Conservation (phyloP, 2,797 vertebrate species). For the Anguilla megastoma region DNA sequence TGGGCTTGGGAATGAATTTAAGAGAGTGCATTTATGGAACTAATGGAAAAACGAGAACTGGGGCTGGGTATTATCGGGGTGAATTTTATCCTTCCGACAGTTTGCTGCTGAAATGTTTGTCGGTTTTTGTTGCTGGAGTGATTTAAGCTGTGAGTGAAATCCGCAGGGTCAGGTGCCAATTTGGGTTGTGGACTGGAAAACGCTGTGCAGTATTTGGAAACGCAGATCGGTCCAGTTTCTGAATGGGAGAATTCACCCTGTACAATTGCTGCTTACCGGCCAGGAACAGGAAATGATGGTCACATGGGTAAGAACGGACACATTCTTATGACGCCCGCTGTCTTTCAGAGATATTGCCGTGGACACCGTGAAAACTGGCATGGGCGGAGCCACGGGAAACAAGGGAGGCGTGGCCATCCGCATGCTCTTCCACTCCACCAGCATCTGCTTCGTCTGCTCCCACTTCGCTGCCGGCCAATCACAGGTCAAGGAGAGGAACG, state of each 20-base stretch:
- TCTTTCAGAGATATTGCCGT: constrained; percentile 89
- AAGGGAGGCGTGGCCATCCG: constrained; percentile 96
- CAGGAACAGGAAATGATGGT: neutral
- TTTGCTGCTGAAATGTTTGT: neutral
- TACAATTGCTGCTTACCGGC: neutral
- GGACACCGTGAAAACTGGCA: constrained; percentile 97
- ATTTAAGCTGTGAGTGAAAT: neutral
- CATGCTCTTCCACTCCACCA: constrained; percentile 95
- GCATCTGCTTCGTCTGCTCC: constrained; percentile 96
- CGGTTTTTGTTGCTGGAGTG: neutral
- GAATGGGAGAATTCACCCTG: neutral
- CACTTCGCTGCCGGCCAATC: constrained; percentile 98
- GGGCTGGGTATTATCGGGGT: neutral
- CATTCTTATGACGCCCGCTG: neutral
- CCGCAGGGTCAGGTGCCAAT: neutral
- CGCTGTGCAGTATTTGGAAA: neutral
- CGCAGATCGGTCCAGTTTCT: neutral
- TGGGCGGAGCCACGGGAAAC: constrained; percentile 97
- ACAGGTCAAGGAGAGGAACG: constrained; percentile 96
- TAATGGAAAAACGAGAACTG: neutral
- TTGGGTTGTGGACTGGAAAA: neutral
- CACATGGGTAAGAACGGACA: too few relatives aligned
- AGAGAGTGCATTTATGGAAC: neutral
- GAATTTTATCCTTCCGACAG: neutral
- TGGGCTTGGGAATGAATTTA: neutral